A percentile compares a stretch with the other conserved stretches of the same genome.
phyloP scores from a whole-genome alignment of 2,113 vertebrate genomes.

The Butorides virescens region DNA sequence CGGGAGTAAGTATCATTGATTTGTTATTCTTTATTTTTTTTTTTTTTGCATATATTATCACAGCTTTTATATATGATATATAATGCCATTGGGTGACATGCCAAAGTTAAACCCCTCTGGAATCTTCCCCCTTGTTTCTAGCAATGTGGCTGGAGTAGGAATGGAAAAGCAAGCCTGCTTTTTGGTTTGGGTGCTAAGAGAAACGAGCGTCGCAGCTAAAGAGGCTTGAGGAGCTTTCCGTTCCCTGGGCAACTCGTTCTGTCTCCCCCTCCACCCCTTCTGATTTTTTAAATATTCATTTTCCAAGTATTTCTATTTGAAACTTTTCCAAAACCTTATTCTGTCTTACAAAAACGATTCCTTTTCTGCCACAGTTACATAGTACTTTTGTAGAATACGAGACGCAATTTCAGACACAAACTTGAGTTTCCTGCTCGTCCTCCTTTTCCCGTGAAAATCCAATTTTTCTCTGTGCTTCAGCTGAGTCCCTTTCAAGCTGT shows the following conservation, averaged over 20 bases:
- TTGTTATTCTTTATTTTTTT: neutral
- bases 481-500: neutral
- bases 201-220: neutral
- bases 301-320: neutral
- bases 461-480: neutral
- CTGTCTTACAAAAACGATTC: neutral
- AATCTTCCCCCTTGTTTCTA: neutral
- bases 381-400: neutral
- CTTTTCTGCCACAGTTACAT: neutral
- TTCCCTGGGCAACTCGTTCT: neutral
- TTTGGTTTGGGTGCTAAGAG: neutral
- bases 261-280: rapidly evolving
- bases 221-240: neutral
- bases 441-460: neutral
- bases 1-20: conserved; percentile 84
- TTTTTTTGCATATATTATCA: neutral
- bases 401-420: neutral
- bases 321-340: neutral
- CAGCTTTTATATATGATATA: neutral
- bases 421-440: neutral
- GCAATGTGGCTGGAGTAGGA: neutral
- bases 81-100: neutral
- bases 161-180: neutral
- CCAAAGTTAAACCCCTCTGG: neutral
- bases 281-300: neutral